Evolutionary conservation across 2,888 invertebrate genomes (phyloP), one percentile per base, ranked within the genome.

Genomic region (Congeria kusceri): DNA sequence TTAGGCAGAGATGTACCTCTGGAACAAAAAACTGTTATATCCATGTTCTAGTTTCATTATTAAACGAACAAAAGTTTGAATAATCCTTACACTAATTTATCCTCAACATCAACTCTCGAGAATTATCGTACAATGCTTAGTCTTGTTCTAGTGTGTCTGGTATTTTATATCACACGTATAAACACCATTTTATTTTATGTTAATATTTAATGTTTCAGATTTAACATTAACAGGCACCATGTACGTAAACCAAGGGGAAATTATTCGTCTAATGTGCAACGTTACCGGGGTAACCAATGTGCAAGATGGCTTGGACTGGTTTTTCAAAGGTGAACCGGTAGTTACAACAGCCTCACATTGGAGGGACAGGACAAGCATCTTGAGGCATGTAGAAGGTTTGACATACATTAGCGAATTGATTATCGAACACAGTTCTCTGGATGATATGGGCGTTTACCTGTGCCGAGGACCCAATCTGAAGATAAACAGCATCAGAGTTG

Each of bases 241-340:
- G 23, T 80, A 65, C 46, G 77, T 80, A 15, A 70, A 80, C 57
- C 69, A 80, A 46, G 80, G 66, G 11, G 49, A 65, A 5, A 20
- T 13, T 18, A 80, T 80, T 7, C 47, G 44, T 15, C 63, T 80
- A 47, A 64, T 47, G 18, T 80, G 80, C 74, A 89, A 89, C 64
- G 89, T 87, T 13, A 88, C 89, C 0, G 89, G 88, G 5, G 80
- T 81, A 15, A 84, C 82, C 3, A 78, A 83, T 15, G 85, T 87
- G 2, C 90, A 88, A 3, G 76, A 78, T 25, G 86, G 85, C 20
- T 78, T 90, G 5, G 83, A 86, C 28, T 90, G 90, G 90, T 89
- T 81, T 77, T 87, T 86, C 47, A 70, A 88, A 39, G 89, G 88
- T 13, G 61, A 79, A 39, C 71, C 77, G 44, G 77, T 90, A 23